phyloP scores from a whole-genome alignment of 2,888 invertebrate genomes.

The Charanyca ferruginea region DNA sequence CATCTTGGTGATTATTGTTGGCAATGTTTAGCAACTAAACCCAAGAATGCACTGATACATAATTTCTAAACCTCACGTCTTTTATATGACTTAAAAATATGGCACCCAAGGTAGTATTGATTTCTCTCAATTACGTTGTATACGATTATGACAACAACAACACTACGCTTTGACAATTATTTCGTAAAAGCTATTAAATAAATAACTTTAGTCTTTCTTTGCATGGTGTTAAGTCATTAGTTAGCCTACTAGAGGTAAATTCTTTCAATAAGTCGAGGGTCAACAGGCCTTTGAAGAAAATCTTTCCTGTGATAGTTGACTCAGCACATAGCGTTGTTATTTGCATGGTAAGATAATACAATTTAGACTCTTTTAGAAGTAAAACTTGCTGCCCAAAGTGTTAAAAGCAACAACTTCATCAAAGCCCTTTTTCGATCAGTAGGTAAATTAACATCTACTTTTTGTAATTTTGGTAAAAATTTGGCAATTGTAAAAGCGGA shows the following conservation, averaged over 20 bases:
- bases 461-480: too few species aligned
- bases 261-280: neutral
- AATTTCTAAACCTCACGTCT: constrained; percentile 31
- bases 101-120: constrained; percentile 55
- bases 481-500: too few species aligned
- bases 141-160: constrained; percentile 24
- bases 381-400: too few species aligned
- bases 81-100: constrained; percentile 54
- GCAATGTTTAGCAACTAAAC: constrained; percentile 11
- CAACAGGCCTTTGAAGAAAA: neutral
- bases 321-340: neutral
- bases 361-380: too few species aligned
- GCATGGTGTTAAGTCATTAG: constrained; percentile 18
- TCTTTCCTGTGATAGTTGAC: neutral
- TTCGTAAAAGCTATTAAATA: constrained; percentile 33
- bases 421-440: too few species aligned
- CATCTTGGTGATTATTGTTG: constrained; percentile 25
- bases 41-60: constrained; percentile 42
- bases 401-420: too few species aligned
- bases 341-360: too few species aligned
- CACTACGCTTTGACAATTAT: constrained; percentile 25
- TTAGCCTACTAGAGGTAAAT: neutral
- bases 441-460: too few species aligned
- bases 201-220: constrained; percentile 9
- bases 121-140: constrained; percentile 48